Conservation (phyloP, 2,888 invertebrate genomes). For the Anticlea derivata region DNA sequence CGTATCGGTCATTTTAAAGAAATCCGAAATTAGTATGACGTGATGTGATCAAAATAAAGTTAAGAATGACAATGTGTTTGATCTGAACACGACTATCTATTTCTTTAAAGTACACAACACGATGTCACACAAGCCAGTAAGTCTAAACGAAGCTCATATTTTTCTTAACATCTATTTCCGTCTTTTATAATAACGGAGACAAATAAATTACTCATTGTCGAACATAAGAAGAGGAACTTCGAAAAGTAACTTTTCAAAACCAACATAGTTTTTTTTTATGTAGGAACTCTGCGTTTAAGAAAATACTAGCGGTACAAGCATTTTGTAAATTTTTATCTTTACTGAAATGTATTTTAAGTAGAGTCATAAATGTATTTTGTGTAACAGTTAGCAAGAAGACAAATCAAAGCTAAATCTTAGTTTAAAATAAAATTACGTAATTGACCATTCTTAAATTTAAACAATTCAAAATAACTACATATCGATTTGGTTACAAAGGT, state of each 20-base stretch:
- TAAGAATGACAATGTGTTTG: conserved; percentile 44
- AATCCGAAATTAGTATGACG: conserved; percentile 25
- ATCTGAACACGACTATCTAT: conserved; percentile 54
- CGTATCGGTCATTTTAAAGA: conserved; percentile 45
- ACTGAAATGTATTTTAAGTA: conserved; percentile 7
- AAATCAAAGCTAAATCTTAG: conserved; percentile 62
- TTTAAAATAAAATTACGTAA: conserved; percentile 75
- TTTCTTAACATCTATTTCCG: conserved; percentile 77
- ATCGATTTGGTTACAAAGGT: conserved; percentile 72
- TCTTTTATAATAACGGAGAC: conserved; percentile 49
- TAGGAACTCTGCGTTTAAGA: conserved; percentile 23
- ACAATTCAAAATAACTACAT: conserved; percentile 77
- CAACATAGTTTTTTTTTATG: background rate
- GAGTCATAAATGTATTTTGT: conserved; percentile 27
- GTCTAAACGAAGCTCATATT: conserved; percentile 83
- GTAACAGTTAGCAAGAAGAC: conserved; percentile 43
- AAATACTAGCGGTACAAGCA: conserved; percentile 16
- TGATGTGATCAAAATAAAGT: conserved; percentile 27
- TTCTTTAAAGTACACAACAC: conserved; percentile 69
- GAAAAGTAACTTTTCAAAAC: conserved; percentile 5
- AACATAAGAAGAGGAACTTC: conserved; percentile 1
- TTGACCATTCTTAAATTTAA: conserved; percentile 81
- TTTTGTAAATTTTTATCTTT: conserved; percentile 1
- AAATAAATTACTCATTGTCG: conserved; percentile 2
- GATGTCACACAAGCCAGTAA: conserved; percentile 78